These are phyloP conservation scores for Ifrita kowaldi DNA, from an alignment of 2,113 vertebrate genomes.

Conservation along the genomic window DNA sequence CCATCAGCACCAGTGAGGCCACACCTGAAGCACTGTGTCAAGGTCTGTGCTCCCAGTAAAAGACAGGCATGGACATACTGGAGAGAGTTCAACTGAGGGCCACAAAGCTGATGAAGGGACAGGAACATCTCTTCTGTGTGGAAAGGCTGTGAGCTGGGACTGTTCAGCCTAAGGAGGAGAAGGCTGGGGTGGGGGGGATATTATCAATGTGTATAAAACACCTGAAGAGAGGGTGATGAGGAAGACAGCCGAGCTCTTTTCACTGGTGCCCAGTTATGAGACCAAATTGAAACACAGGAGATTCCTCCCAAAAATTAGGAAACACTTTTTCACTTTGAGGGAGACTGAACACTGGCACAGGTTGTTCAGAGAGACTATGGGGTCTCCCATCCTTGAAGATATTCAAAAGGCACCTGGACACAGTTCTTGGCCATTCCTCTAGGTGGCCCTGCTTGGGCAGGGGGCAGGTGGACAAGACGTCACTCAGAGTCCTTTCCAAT, in stretches of 20 bases:
- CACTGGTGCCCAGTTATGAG: background rate
- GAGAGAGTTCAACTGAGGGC: background rate
- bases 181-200: accelerated
- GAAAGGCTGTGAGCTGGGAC: background rate
- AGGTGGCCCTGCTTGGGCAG: background rate
- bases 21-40: background rate
- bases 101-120: background rate
- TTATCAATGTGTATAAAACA: background rate
- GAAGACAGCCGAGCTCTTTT: background rate
- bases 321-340: background rate
- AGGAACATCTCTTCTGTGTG: background rate
- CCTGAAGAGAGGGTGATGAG: background rate
- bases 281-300: background rate
- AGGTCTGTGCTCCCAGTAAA: background rate
- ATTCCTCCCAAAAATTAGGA: background rate
- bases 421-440: background rate
- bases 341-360: accelerated
- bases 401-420: background rate
- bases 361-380: background rate
- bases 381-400: background rate
- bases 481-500: background rate
- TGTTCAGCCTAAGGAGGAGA: background rate
- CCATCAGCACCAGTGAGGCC: background rate
- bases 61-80: background rate
- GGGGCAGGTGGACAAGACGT: background rate